Evolutionary conservation across 2,113 vertebrate species (phyloP).

Genomic region (Muscicapa adusta): DNA sequence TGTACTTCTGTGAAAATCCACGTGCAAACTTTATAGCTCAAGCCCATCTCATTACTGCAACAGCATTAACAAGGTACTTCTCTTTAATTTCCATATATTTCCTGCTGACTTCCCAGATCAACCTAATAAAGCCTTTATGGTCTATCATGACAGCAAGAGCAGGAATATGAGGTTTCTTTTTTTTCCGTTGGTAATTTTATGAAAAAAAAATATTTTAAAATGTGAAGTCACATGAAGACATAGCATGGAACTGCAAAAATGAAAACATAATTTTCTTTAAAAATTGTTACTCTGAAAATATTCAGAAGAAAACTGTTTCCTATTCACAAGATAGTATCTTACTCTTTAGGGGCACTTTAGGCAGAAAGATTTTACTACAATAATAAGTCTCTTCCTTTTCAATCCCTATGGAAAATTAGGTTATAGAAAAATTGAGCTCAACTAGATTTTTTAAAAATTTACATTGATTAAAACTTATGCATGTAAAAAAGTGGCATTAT

Average conservation of each 20-base stretch:
- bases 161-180: fast-evolving
- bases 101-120: neutral
- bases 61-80: neutral
- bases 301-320: neutral
- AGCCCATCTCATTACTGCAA: neutral
- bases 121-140: neutral
- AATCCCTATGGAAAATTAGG: neutral
- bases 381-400: neutral
- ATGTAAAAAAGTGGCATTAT: neutral
- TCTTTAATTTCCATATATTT: neutral
- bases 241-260: neutral
- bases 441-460: neutral
- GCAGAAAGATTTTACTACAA: neutral
- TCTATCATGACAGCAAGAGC: neutral
- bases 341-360: neutral
- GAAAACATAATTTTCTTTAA: neutral
- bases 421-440: neutral
- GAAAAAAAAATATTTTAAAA: neutral
- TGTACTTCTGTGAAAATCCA: neutral
- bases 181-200: neutral
- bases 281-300: neutral
- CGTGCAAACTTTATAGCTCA: neutral
- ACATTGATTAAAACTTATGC: neutral
- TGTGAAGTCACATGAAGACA: neutral
- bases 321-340: neutral